Conservation (phyloP, 2,113 vertebrate species). For the Terrapene triunguis region DNA sequence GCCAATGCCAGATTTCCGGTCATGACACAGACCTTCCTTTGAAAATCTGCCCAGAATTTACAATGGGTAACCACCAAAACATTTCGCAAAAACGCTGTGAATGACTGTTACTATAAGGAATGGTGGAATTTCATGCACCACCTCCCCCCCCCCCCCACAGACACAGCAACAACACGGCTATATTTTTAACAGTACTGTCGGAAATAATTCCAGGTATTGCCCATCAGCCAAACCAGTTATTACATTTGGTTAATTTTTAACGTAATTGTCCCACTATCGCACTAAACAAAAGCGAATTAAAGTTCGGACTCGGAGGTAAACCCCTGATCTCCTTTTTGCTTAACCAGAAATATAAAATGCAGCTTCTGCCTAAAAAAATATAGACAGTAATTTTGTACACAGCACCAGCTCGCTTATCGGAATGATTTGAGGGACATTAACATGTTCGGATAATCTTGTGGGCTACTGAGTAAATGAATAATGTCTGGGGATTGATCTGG, state of each 20-base stretch:
- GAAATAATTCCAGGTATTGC: not conserved
- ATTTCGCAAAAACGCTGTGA: too few species aligned
- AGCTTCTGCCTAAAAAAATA: not conserved
- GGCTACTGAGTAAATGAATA: not conserved
- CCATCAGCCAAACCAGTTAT: not conserved
- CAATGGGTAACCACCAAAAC: not conserved
- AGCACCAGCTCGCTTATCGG: not conserved
- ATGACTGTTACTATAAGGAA: not conserved
- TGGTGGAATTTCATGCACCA: not conserved
- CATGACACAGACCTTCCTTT: not conserved
- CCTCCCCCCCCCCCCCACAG: too few species aligned
- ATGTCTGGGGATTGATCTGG: conserved; percentile 26
- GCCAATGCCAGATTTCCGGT: not conserved
- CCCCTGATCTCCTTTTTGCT: not conserved
- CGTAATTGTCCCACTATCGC: not conserved
- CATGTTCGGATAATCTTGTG: not conserved
- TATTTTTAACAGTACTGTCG: not conserved
- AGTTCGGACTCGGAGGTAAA: not conserved
- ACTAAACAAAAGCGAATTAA: not conserved
- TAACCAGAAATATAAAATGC: not conserved
- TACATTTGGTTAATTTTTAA: not conserved
- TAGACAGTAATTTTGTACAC: not conserved
- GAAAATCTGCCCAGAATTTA: not conserved
- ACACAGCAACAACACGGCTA: not conserved
- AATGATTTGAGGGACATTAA: rapidly evolving